phyloP scores from a whole-genome alignment of 2,888 invertebrate genomes.

The Xanthia togata region DNA sequence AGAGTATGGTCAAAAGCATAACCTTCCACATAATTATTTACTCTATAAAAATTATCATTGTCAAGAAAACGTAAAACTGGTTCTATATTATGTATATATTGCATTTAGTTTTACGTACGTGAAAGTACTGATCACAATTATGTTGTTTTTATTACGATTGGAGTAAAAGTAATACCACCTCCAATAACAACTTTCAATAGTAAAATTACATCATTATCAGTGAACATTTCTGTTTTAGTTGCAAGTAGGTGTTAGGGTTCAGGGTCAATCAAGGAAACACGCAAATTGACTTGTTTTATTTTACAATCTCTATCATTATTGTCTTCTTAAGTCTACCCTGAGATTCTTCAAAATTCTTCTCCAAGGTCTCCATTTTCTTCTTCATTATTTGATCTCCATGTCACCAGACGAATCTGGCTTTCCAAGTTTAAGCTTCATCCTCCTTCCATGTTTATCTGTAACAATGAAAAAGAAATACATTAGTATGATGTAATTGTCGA shows the following conservation, averaged over 20 bases:
- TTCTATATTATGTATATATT: neutral
- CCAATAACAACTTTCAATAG: conserved; percentile 26
- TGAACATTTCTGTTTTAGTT: neutral
- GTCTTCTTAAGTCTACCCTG: conserved; percentile 11
- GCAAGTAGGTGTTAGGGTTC: conserved; percentile 11
- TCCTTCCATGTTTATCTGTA: conserved; percentile 60
- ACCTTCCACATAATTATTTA: neutral
- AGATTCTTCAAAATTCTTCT: neutral
- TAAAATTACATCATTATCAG: neutral
- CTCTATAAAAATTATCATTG: neutral
- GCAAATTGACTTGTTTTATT: conserved; percentile 80
- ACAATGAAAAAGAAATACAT: conserved; percentile 34
- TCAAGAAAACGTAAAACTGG: conserved; percentile 27
- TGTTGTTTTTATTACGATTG: conserved; percentile 42
- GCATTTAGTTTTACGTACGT: neutral
- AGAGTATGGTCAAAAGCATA: neutral
- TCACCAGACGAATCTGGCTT: conserved; percentile 40
- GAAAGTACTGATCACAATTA: conserved; percentile 47
- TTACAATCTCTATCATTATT: conserved; percentile 68
- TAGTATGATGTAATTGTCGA: neutral
- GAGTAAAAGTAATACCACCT: conserved; percentile 25
- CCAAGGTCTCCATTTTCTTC: neutral
- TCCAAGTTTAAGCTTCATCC: conserved; percentile 41
- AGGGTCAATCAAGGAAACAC: conserved; percentile 80
- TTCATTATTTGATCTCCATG: conserved; percentile 15